Evolutionary conservation across 2,888 invertebrate genomes (phyloP).

Genomic region (Drosophila suboccidentalis): DNA sequence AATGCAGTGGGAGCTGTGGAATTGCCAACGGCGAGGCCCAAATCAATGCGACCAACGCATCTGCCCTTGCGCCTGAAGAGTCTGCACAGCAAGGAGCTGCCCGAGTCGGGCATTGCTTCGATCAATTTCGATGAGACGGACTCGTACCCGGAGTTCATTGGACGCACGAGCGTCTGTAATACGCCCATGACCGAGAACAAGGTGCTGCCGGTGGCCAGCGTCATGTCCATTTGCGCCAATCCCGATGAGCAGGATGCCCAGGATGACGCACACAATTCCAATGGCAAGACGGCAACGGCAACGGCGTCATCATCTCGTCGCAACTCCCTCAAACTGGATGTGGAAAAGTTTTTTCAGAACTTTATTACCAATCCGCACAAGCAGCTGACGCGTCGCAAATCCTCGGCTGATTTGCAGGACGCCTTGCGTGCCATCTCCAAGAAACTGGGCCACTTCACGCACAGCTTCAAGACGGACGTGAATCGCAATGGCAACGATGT

Average conservation of each 20-base stretch:
- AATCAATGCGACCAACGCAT: constrained; percentile 87
- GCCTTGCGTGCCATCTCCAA: constrained; percentile 87
- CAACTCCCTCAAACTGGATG: constrained; percentile 82
- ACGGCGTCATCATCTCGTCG: constrained; percentile 56
- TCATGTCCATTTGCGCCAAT: constrained; percentile 91
- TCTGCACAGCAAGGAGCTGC: constrained; percentile 84
- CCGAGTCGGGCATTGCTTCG: constrained; percentile 85
- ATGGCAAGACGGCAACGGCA: constrained; percentile 51
- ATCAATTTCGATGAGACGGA: constrained; percentile 87
- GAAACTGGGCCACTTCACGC: constrained; percentile 87
- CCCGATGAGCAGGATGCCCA: constrained; percentile 85
- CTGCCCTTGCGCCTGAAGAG: constrained; percentile 87
- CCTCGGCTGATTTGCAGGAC: constrained; percentile 88
- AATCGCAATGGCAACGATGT: constrained; percentile 72
- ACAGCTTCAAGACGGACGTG: constrained; percentile 85
- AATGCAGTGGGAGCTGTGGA: constrained; percentile 19
- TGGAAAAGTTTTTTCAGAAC: constrained; percentile 84
- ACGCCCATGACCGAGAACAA: constrained; percentile 93
- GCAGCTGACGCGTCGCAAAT: constrained; percentile 86
- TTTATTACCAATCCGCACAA: constrained; percentile 83
- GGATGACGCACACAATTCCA: constrained; percentile 62
- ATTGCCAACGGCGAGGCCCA: constrained; percentile 62
- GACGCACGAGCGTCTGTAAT: constrained; percentile 91
- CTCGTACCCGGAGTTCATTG: constrained; percentile 88
- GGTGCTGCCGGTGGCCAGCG: constrained; percentile 90